These are phyloP conservation scores for Tigriopus californicus DNA, from an alignment of 2,888 invertebrate genomes.

Conservation along the genomic window DNA sequence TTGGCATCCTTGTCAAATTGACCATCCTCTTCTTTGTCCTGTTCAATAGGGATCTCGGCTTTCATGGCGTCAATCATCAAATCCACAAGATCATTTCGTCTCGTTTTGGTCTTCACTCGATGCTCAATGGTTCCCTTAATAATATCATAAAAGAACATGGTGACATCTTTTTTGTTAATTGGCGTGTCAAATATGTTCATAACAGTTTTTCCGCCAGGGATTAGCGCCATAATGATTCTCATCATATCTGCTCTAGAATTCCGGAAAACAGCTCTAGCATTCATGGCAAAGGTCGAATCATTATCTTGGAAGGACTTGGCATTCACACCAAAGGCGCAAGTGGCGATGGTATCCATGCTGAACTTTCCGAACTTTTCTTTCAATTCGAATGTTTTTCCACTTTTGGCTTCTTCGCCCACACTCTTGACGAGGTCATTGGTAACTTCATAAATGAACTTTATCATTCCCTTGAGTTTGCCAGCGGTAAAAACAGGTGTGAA, in stretches of 20 bases:
- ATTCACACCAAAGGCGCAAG: constrained; percentile 2
- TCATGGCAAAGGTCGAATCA: not conserved
- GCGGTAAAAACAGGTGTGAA: constrained; percentile 46
- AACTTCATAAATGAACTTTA: not conserved
- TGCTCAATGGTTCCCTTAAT: not conserved
- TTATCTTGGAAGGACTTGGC: not conserved
- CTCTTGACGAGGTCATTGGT: not conserved
- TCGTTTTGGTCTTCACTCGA: not conserved
- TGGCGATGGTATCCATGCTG: constrained; percentile 1
- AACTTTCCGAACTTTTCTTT: constrained; percentile 23
- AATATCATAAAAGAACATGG: not conserved
- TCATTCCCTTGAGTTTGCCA: constrained; percentile 27
- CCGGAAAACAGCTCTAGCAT: not conserved
- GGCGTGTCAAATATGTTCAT: not conserved
- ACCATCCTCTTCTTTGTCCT: not conserved
- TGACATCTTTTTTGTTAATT: not conserved
- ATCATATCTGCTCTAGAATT: not conserved
- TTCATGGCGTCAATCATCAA: constrained; percentile 4
- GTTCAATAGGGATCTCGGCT: not conserved
- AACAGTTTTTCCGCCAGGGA: not conserved
- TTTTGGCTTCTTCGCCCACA: constrained; percentile 23
- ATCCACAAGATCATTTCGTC: not conserved
- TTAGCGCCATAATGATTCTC: not conserved
- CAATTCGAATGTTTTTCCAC: constrained; percentile 38
- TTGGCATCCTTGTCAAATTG: constrained; percentile 1